A percentile compares a stretch with the other conserved stretches of the same genome.
Evolutionary conservation across 2,113 vertebrate genomes (phyloP).

Genomic region (Brachyhypopomus gauderio): DNA sequence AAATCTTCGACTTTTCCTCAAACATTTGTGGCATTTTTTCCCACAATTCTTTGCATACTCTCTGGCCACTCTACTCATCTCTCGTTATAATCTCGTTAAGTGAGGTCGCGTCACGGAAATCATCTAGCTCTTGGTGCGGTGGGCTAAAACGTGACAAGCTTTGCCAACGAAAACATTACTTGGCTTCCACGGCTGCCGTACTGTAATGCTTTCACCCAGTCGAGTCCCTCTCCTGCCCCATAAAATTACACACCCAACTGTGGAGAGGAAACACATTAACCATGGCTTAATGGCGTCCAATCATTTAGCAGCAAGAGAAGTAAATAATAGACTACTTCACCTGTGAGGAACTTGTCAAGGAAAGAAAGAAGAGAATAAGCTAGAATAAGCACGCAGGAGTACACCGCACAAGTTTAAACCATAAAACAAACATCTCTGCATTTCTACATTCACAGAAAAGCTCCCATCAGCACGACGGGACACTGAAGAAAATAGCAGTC

Average conservation of each 20-base stretch:
- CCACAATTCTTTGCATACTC: slow-evolving; percentile 57
- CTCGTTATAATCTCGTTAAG: slow-evolving; percentile 64
- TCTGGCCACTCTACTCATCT: slow-evolving; percentile 52
- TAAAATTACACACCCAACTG: slow-evolving; percentile 43
- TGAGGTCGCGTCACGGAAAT: slow-evolving; percentile 63
- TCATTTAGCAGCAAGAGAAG: slow-evolving; percentile 35
- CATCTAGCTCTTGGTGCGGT: slow-evolving; percentile 58
- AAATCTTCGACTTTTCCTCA: slow-evolving; percentile 54
- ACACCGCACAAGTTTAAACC: not conserved
- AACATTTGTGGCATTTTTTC: slow-evolving; percentile 63
- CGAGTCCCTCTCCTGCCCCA: not conserved
- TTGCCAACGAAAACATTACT: slow-evolving; percentile 76
- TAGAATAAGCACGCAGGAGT: not conserved
- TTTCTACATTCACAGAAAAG: not conserved
- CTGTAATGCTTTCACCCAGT: slow-evolving; percentile 29
- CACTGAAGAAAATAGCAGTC: not conserved
- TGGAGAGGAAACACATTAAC: slow-evolving; percentile 46
- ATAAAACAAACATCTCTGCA: not conserved
- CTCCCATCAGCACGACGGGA: too few species aligned
- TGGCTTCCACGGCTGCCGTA: slow-evolving; percentile 61
- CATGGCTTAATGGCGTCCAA: slow-evolving; percentile 36
- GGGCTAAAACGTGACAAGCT: slow-evolving; percentile 65
- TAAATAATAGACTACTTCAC: slow-evolving; percentile 40
- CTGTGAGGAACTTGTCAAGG: slow-evolving; percentile 13
- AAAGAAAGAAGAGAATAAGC: not conserved